A percentile compares a stretch with the other conserved stretches of the same genome.
Conservation (phyloP, 2,113 vertebrate species). For the Meleagris gallopavo region DNA sequence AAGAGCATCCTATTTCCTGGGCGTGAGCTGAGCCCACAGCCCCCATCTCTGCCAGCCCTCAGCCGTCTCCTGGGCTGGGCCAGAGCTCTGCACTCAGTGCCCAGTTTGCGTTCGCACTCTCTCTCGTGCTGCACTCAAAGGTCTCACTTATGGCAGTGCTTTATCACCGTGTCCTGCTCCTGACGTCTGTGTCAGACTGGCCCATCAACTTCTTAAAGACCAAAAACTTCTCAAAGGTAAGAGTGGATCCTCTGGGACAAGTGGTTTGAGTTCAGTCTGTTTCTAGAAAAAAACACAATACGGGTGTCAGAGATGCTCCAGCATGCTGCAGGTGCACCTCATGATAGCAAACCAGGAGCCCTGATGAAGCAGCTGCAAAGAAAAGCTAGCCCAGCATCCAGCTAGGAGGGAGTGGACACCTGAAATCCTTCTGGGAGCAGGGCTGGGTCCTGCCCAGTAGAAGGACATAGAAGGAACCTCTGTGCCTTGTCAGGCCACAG, state of each 20-base stretch:
- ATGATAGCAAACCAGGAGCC: not conserved
- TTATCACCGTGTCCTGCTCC: conserved; percentile 40
- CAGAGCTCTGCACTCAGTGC: not conserved
- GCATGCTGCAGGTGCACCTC: not conserved
- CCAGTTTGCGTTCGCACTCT: not conserved
- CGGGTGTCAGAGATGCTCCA: not conserved
- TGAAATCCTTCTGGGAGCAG: not conserved
- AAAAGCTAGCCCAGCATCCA: not conserved
- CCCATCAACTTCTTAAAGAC: conserved; percentile 35
- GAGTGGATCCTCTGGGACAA: conserved; percentile 56
- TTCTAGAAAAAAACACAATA: conserved; percentile 76
- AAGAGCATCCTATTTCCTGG: conserved; percentile 56
- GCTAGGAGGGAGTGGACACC: not conserved
- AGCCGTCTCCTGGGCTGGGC: not conserved
- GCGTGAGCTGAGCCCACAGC: not conserved
- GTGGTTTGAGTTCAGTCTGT: conserved; percentile 71
- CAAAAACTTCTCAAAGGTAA: conserved; percentile 47
- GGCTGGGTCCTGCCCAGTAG: not conserved
- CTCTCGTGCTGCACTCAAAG: conserved; percentile 32
- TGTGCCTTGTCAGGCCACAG: accelerated
- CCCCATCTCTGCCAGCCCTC: not conserved
- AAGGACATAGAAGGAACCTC: not conserved
- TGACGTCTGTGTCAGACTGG: conserved; percentile 8
- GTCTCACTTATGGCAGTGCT: conserved; percentile 39
- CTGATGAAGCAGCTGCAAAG: not conserved